Percentiles rank a stretch among this genome's conserved stretches.
These are phyloP conservation scores for Urocolius indicus DNA, from an alignment of 2,113 vertebrate species.

Conservation along the genomic window DNA sequence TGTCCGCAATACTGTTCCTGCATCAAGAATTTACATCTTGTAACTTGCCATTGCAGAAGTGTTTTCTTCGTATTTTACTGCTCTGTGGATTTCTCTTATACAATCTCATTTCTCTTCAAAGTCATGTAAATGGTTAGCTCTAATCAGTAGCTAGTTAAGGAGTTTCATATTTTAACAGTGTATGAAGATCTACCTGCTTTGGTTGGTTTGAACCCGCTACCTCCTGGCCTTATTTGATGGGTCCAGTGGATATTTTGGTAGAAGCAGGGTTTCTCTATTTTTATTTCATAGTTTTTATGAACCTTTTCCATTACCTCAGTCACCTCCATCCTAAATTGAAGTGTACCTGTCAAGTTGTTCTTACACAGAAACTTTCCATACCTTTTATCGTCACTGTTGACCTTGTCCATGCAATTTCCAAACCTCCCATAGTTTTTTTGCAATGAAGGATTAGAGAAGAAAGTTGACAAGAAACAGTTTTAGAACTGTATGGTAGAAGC, in stretches of 20 bases:
- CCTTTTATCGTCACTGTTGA: not conserved
- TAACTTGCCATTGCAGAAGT: not conserved
- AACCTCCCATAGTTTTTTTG: not conserved
- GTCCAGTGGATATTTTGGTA: not conserved
- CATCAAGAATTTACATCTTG: not conserved
- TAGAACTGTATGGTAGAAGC: not conserved
- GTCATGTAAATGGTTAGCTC: not conserved
- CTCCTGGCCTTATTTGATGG: not conserved
- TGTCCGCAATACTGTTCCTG: not conserved
- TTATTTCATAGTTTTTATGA: not conserved
- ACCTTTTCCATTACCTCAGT: not conserved
- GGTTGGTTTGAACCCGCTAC: not conserved
- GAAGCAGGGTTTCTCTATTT: not conserved
- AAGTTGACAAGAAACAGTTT: not conserved
- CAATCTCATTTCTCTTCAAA: not conserved
- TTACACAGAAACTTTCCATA: not conserved
- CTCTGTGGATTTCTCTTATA: not conserved
- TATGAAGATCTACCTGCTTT: not conserved
- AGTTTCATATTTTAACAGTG: rapidly evolving
- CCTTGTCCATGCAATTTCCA: not conserved
- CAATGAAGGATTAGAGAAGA: not conserved
- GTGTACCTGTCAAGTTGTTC: not conserved
- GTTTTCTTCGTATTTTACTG: not conserved
- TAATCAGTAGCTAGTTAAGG: not conserved
- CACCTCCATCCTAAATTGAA: not conserved